Evolutionary conservation across 2,113 vertebrate species (phyloP), one percentile per base, ranked within the genome.

Genomic region (Siphamia tubifer): DNA sequence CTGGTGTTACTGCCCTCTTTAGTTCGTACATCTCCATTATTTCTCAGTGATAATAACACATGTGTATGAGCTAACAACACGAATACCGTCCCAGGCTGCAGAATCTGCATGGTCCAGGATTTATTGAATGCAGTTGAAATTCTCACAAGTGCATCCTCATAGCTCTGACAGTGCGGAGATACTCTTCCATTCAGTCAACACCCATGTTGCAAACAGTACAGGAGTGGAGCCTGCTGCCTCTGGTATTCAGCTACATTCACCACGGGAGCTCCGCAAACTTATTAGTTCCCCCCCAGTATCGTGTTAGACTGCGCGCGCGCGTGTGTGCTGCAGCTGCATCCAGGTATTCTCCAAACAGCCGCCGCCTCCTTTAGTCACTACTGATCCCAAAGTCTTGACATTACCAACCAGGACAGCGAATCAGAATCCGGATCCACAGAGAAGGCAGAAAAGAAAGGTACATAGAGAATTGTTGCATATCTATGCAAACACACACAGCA

Each of bases 51-150:
- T 24, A 86, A n/a, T 4, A 87, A 36, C 7, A 86, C 83, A 7
- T 73, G 77, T 4, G 81, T 54, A 5, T 87, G 74, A 31, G 74
- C 84, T 5, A 83, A 15, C 4, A 91, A 47, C 45, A 90, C 56
- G 56, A 92, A 78, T 17, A 91, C 40, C 64, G 80, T 73, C 82
- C 75, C 57, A n/a, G 80, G 66, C 61, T 62, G 83, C 66, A 87
- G 71, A 78, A 81, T 68, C 79, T 83, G 89, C 92, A 93, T 93
- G 81, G 69, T 93, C 84, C 84, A 58, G 61, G 54, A 55, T 69
- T 73, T 54, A 42, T 17, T 55, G 49, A 47, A 61, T 28, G 48
- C 74, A 35, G 54, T 42, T 56, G 39, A 4, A 74, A 79, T 73
- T 79, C 73, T 81, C 61, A 87, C 31, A 66, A 54, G 75, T 68